A percentile compares a stretch with the other conserved stretches of the same genome.
phyloP scores from a whole-genome alignment of 1,140 invertebrate species.

The Drosophila orena region DNA sequence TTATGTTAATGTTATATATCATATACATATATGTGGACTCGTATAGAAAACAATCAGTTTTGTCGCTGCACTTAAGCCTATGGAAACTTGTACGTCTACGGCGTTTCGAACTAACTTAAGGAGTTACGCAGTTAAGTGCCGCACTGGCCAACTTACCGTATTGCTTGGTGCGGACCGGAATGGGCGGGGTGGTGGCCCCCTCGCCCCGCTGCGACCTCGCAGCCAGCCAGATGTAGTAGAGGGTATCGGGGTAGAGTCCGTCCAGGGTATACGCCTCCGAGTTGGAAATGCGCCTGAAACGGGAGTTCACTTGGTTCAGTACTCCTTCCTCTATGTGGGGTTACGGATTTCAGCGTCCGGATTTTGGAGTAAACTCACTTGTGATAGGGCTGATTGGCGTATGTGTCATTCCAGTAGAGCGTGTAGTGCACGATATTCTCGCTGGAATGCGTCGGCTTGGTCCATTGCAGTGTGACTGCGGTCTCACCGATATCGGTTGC shows the following conservation, averaged over 20 bases:
- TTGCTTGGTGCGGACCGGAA: conserved; percentile 97
- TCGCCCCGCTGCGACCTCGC: conserved; percentile 96
- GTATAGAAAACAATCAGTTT: conserved; percentile 31
- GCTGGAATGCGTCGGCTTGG: conserved; percentile 93
- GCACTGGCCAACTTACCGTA: conserved; percentile 91
- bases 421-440: conserved; percentile 98
- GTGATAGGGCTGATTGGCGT: conserved; percentile 91
- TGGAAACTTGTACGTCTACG: conserved; percentile 60
- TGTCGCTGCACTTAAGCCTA: conserved; percentile 61
- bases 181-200: conserved; percentile 96
- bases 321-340: neutral
- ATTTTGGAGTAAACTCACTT: conserved; percentile 85
- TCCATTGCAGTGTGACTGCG: conserved; percentile 95
- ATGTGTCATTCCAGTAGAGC: conserved; percentile 98
- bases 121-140: conserved; percentile 4
- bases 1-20: conserved; percentile 1
- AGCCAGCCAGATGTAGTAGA: conserved; percentile 98
- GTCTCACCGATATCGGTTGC: conserved; percentile 93
- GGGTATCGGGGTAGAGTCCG: conserved; percentile 96
- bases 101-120: conserved; percentile 62
- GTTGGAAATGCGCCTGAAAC: conserved; percentile 89
- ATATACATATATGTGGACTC: conserved; percentile 39
- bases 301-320: neutral
- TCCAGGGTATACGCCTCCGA: conserved; percentile 93
- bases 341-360: conserved; percentile 4